These are phyloP conservation scores for Mesaphorura yosii DNA, from an alignment of 1,140 invertebrate species.

Conservation along the genomic window DNA sequence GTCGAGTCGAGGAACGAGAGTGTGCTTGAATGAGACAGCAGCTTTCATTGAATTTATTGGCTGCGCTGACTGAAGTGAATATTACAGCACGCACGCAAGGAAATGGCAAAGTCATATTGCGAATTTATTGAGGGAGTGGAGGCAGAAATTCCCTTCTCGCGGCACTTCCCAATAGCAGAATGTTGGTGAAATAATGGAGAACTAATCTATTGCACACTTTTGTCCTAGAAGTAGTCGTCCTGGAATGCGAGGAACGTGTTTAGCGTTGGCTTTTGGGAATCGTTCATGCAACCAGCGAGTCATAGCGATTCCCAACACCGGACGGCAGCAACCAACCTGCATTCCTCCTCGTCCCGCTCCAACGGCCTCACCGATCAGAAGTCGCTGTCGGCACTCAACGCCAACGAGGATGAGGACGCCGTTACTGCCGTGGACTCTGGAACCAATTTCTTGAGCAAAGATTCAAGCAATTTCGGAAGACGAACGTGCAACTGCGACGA, in stretches of 20 bases:
- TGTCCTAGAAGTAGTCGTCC: slow-evolving; percentile 11
- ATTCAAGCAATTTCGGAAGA: not conserved
- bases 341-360: not conserved
- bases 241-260: slow-evolving; percentile 24
- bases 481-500: not conserved
- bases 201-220: not conserved
- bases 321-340: not conserved
- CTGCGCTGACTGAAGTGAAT: too few species aligned
- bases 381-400: too few species aligned
- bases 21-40: too few species aligned
- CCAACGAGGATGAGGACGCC: not conserved
- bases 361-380: too few species aligned
- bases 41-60: too few species aligned
- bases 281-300: slow-evolving; percentile 5
- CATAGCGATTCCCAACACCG: not conserved
- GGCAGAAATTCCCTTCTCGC: too few species aligned
- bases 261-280: slow-evolving; percentile 22
- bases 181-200: too few species aligned
- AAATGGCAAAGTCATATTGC: too few species aligned
- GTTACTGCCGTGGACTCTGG: not conserved
- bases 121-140: too few species aligned
- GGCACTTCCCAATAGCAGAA: too few species aligned
- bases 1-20: too few species aligned
- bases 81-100: too few species aligned
- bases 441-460: not conserved